Evolutionary conservation across 35 echinoderm and acorn worm species (phyloP).

Genomic region (Apostichopus californicus): DNA sequence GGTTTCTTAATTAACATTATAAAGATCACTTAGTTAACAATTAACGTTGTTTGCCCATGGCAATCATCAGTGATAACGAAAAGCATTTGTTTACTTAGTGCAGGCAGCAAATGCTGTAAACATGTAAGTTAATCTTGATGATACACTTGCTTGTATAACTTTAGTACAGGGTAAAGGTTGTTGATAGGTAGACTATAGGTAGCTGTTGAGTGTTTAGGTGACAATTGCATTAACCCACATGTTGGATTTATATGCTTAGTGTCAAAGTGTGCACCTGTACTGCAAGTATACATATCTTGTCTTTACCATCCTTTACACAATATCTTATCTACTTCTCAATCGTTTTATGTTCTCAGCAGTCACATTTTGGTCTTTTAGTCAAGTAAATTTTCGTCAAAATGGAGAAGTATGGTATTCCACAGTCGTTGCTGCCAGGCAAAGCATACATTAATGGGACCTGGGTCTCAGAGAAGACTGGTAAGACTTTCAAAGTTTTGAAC

Average conservation of each 20-base stretch:
- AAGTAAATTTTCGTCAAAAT: not conserved
- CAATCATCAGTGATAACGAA: not conserved
- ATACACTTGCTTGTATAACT: not conserved
- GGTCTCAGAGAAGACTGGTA: conserved; percentile 64
- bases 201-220: not conserved
- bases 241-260: not conserved
- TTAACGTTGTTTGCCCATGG: not conserved
- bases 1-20: not conserved
- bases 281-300: not conserved
- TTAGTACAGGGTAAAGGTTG: not conserved
- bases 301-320: not conserved
- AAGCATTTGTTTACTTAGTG: not conserved
- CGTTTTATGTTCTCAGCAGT: not conserved
- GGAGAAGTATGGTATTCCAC: conserved; percentile 34
- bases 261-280: not conserved
- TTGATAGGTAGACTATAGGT: not conserved
- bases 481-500: conserved; percentile 79
- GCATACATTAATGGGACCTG: conserved; percentile 85
- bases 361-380: too few species aligned
- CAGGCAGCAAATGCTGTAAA: not conserved
- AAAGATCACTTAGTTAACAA: too few species aligned
- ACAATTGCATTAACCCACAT: not conserved
- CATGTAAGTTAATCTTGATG: not conserved
- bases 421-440: conserved; percentile 54
- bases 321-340: not conserved